Conservation (phyloP, 2,888 invertebrate species). For the Athetis lepigone region DNA sequence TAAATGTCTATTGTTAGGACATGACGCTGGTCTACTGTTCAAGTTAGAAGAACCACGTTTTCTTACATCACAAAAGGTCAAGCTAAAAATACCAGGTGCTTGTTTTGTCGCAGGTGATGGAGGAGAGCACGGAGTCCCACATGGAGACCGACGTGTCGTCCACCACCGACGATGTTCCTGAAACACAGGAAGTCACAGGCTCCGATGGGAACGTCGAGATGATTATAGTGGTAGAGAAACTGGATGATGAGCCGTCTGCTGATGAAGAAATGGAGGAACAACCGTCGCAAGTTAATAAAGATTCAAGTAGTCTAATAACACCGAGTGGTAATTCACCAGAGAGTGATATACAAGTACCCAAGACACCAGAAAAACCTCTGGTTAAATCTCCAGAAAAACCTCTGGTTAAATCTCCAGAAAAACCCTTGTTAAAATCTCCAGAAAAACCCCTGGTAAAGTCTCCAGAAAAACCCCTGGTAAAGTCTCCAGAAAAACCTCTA, state of each 20-base stretch:
- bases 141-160: slow-evolving; percentile 87
- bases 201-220: slow-evolving; percentile 80
- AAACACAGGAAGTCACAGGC: slow-evolving; percentile 76
- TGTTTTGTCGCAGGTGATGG: slow-evolving; percentile 82
- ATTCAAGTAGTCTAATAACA: slow-evolving; percentile 14
- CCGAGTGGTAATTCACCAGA: slow-evolving; percentile 19
- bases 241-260: slow-evolving; percentile 71
- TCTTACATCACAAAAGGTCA: slow-evolving; percentile 73
- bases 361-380: slow-evolving; percentile 26
- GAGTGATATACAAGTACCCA: slow-evolving; percentile 23
- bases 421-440: slow-evolving; percentile 18
- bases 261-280: slow-evolving; percentile 52
- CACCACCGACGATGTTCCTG: slow-evolving; percentile 79
- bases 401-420: slow-evolving; percentile 6
- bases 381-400: slow-evolving; percentile 13
- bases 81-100: slow-evolving; percentile 75
- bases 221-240: slow-evolving; percentile 80
- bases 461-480: background rate
- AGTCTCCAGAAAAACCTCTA: slow-evolving; percentile 44
- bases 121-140: slow-evolving; percentile 81
- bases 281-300: slow-evolving; percentile 29
- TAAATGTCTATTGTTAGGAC: slow-evolving; percentile 71
- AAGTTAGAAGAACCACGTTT: slow-evolving; percentile 59
- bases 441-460: slow-evolving; percentile 41
- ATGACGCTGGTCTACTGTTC: slow-evolving; percentile 49